Conservation (phyloP, 2,113 vertebrate genomes). For the Himantopus leucocephalus region DNA sequence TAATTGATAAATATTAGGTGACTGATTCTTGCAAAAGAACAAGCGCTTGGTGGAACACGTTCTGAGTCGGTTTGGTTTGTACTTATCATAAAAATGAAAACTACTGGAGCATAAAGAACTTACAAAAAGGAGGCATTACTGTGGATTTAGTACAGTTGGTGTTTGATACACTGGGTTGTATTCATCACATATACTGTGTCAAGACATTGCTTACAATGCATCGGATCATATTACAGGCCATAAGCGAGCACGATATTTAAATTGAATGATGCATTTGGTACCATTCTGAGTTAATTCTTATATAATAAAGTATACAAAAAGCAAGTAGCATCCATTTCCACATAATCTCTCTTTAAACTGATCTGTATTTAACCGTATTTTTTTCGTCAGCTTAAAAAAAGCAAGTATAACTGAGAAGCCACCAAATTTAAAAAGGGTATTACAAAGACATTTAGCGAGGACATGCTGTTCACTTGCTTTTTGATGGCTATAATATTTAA, state of each 20-base stretch:
- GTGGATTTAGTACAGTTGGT: constrained; percentile 56
- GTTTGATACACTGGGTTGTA: constrained; percentile 51
- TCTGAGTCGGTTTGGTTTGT: constrained; percentile 9
- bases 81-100: constrained; percentile 65
- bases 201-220: constrained; percentile 54
- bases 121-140: constrained; percentile 57
- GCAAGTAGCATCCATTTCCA: constrained; percentile 33
- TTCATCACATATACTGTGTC: constrained; percentile 43
- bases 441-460: not conserved
- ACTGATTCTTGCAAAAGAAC: not conserved
- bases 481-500: constrained; percentile 10
- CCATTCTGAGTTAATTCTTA: constrained; percentile 50
- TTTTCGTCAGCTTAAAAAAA: constrained; percentile 16
- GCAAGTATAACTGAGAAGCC: not conserved
- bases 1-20: constrained; percentile 46
- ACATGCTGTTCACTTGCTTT: constrained; percentile 4
- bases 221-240: constrained; percentile 11
- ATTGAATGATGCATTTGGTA: constrained; percentile 40
- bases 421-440: constrained; percentile 7
- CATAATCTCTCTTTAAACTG: constrained; percentile 50
- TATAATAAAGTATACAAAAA: constrained; percentile 43
- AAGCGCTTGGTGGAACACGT: not conserved
- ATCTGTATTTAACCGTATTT: constrained; percentile 33
- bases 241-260: constrained; percentile 43
- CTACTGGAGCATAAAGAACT: constrained; percentile 60